Evolutionary conservation across 2,888 invertebrate genomes (phyloP), one percentile per base, ranked within the genome.

Genomic region (Epistrophe grossulariae): DNA sequence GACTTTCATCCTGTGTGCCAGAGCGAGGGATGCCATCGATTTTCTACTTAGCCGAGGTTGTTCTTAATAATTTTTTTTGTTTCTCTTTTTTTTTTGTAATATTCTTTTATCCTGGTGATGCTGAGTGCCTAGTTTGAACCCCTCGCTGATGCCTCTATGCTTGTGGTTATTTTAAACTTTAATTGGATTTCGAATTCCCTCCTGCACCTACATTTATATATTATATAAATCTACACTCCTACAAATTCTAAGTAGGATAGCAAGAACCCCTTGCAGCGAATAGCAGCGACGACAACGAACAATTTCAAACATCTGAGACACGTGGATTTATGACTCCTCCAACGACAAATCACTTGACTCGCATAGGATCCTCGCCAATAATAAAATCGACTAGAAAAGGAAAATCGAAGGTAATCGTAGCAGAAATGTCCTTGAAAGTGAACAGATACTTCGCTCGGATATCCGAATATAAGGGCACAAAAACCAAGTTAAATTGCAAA

Each of bases 121-220:
- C 40, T 13, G 13, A 52, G 38, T 45, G 28, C 35, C n/a, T 40
- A 13, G 62, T 31, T 55, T 55, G 55, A 38, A 43, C 45, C 28
- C 59, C 43, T 28, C n/a, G n/a, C 59, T 24, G 9, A 17, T 28
- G 0, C n/a, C 28, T 28, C n/a, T 15, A 55, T 55, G 43, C 17
- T 40, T 40, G 60, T 55, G 76, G 72, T 73, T 81, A 73, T 68
- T 80, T 80, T 72, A 62, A 77, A 78, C 80, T 73, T 84, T 78
- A 84, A 84, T 84, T 84, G 80, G 84, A 84, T 84, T 80, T 80
- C 71, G 8, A 4, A 28, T 35, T 35, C 15, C 50, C 24, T 24
- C 24, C 40, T 40, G 40, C 28, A 55, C 28, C 17, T 45, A 45
- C n/a, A 45, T 4, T 43, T 24, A 24, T 24, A 24, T n/a, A n/a